Evolutionary conservation across 2,888 invertebrate species (phyloP).

Genomic region (Nemotelus nigrinus): DNA sequence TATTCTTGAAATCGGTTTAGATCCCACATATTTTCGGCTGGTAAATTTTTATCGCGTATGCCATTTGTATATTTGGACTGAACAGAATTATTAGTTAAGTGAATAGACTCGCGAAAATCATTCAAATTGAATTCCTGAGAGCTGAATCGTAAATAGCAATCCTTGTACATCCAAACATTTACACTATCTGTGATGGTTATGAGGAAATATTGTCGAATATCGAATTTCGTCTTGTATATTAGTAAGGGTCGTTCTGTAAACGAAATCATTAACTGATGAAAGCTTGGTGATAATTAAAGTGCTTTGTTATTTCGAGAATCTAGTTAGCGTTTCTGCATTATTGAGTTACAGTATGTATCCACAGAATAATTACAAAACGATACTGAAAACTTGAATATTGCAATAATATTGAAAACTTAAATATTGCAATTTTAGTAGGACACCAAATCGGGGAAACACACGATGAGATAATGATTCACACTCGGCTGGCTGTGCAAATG

Average conservation of each 20-base stretch:
- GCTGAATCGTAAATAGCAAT: conserved; percentile 87
- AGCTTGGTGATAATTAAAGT: too few relatives aligned
- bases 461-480: too few relatives aligned
- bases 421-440: too few relatives aligned
- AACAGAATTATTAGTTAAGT: conserved; percentile 88
- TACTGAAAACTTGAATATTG: too few relatives aligned
- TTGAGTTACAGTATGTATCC: too few relatives aligned
- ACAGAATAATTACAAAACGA: too few relatives aligned
- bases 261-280: too few relatives aligned
- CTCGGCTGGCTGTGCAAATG: too few relatives aligned
- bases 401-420: too few relatives aligned
- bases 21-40: conserved; percentile 87
- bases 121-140: conserved; percentile 81
- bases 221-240: conserved; percentile 88
- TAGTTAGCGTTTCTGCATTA: too few relatives aligned
- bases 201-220: conserved; percentile 89
- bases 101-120: conserved; percentile 85
- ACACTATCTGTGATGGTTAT: conserved; percentile 75
- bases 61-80: conserved; percentile 75
- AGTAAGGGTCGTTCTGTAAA: conserved; percentile 80
- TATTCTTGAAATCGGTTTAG: conserved; percentile 76
- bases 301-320: too few relatives aligned
- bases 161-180: conserved; percentile 86
- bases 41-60: conserved; percentile 71
- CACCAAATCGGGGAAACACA: too few relatives aligned